Conservation (phyloP, 2,888 invertebrate genomes). For the Cryptus viduatorius region DNA sequence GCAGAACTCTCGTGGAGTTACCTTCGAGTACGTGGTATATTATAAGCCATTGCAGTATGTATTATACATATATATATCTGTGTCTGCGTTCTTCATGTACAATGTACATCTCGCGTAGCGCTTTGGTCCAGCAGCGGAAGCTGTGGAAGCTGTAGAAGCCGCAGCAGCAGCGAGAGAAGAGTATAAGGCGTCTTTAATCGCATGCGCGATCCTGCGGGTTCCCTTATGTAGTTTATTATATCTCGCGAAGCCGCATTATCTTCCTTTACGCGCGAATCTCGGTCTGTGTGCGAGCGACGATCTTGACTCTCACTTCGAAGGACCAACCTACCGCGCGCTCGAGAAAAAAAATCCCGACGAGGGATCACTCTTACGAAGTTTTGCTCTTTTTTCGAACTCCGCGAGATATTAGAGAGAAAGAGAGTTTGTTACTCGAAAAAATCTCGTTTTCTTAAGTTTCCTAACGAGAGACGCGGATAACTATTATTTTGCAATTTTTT, state of each 20-base stretch:
- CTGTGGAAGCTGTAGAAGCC: not conserved
- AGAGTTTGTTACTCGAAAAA: conserved; percentile 19
- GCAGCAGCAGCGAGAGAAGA: conserved; percentile 29
- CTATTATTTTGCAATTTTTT: conserved; percentile 5
- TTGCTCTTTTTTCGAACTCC: not conserved
- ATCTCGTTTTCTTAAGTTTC: conserved; percentile 39
- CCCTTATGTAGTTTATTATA: conserved; percentile 71
- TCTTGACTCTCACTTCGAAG: conserved; percentile 31
- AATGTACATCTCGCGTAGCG: conserved; percentile 38
- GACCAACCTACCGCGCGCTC: conserved; percentile 29
- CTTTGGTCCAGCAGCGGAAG: conserved; percentile 45
- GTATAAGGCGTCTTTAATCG: conserved; percentile 66
- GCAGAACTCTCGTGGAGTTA: not conserved
- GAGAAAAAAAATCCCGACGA: conserved; percentile 12
- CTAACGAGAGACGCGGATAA: conserved; percentile 43
- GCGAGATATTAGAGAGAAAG: not conserved
- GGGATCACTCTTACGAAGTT: too few species aligned
- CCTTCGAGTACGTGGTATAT: conserved; percentile 15
- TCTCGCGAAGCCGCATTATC: conserved; percentile 65
- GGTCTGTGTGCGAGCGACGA: conserved; percentile 38
- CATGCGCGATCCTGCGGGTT: conserved; percentile 69
- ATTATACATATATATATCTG: conserved; percentile 4
- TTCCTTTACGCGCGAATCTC: conserved; percentile 10
- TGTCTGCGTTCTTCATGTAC: conserved; percentile 3
- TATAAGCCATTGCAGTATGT: not conserved